Base-by-base conservation (phyloP, 2,888 invertebrate species). In the Chaetoderma sp. region DNA sequence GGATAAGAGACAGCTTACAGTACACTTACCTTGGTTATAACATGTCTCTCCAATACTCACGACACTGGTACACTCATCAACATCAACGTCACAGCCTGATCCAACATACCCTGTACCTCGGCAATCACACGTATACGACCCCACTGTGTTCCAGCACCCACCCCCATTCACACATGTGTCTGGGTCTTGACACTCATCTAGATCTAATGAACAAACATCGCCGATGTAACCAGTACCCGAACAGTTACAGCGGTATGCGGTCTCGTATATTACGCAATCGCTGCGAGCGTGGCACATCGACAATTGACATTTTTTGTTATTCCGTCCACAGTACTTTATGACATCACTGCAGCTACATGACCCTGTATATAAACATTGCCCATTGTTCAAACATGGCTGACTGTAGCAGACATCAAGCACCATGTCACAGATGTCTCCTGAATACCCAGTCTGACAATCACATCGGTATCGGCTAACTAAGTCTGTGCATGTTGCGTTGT, bases 291-390 rank as follows among this genome's bases (percentile, higher is more conserved):
- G 32, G 68, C 83, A 83, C 44, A 56, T 25, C 8, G 47, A 47
- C 4, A 36, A 39, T 64, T 83, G 83, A 54, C 83, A 83, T 4
- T 69, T 62, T 28, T 81, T 79, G 63, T 83, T 77, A 60, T 77
- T 65, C 79, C 80, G 80, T n/a, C 80, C 81, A 65, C 83, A 83
- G n/a, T 52, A 25, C 8, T 56, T 45, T 4, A 79, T 68, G 6
- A 82, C 70, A 57, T 81, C 78, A 1, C 33, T 8, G 65, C 83
- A 83, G 52, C 71, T 70, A 68, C 82, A 83, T 49, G 70, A 42
- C 1, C 81, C 80, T 16, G 58, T 61, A 70, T 79, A 82, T 0
- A 52, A 50, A 68, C 83, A 83, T 27, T 18, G 45, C n/a, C 81
- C 83, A 10, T 70, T 64, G 62, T 82, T 76, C n/a, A 58, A 63